A percentile compares a stretch with the other conserved stretches of the same genome.
These are phyloP conservation scores for Brachynemurus nebulosus DNA, from an alignment of 2,888 invertebrate genomes.

Conservation along the genomic window DNA sequence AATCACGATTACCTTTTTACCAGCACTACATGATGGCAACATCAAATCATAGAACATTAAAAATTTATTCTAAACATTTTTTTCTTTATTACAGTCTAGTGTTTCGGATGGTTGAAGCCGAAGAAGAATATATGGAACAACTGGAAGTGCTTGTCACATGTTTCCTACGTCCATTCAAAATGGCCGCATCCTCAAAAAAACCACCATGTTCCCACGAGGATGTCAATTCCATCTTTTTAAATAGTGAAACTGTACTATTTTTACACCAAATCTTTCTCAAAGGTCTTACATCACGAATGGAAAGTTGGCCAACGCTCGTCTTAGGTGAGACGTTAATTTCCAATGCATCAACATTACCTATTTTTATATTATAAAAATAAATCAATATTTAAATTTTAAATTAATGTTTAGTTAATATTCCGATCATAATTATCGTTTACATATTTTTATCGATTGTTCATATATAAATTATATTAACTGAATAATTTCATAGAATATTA, in stretches of 20 bases:
- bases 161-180: constrained; percentile 78
- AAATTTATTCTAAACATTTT: background rate
- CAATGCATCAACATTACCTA: background rate
- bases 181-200: constrained; percentile 88
- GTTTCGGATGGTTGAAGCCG: constrained; percentile 84
- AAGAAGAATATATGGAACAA: constrained; percentile 86
- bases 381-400: too few species aligned
- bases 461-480: too few species aligned
- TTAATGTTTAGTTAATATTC: too few species aligned
- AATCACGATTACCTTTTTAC: too few species aligned
- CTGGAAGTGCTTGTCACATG: constrained; percentile 74
- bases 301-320: constrained; percentile 87
- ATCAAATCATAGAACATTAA: background rate
- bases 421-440: too few species aligned
- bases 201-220: constrained; percentile 89
- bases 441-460: too few species aligned
- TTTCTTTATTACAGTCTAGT: constrained; percentile 45
- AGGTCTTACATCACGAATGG: constrained; percentile 79
- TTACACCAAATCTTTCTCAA: constrained; percentile 90
- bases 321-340: constrained; percentile 50
- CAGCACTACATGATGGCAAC: too few species aligned
- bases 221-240: constrained; percentile 85
- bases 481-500: too few species aligned
- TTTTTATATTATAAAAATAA: too few species aligned
- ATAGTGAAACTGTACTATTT: constrained; percentile 84